These are phyloP conservation scores for Amphipoea lucens DNA, from an alignment of 2,888 invertebrate species.

Conservation along the genomic window DNA sequence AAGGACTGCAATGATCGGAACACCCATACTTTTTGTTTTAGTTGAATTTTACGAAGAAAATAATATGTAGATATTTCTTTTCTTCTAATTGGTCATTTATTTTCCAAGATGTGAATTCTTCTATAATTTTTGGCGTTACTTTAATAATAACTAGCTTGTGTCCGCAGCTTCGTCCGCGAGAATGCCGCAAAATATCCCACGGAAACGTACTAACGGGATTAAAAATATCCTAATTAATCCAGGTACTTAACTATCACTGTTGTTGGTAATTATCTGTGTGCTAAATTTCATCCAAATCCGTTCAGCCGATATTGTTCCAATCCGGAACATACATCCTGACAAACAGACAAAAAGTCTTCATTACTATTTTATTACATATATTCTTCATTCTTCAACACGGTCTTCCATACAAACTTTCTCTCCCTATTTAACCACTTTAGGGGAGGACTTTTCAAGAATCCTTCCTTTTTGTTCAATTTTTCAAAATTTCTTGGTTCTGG, in stretches of 20 bases:
- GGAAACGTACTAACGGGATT: no score
- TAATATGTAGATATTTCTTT: background rate
- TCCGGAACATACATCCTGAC: background rate
- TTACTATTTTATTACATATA: no score
- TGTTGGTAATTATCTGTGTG: no score
- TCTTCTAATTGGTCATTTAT: background rate
- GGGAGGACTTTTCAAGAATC: background rate
- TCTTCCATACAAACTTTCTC: background rate
- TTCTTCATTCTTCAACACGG: no score
- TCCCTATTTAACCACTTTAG: background rate
- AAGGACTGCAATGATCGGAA: slow-evolving; percentile 44
- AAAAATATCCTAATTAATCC: no score
- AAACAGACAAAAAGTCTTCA: background rate
- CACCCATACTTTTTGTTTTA: slow-evolving; percentile 35
- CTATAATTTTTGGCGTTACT: background rate
- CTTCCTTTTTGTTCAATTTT: background rate
- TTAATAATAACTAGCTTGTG: no score
- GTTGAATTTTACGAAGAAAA: slow-evolving; percentile 10
- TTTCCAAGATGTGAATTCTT: background rate
- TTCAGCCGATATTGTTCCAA: no score
- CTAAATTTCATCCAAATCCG: no score
- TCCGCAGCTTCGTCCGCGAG: no score
- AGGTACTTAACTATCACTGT: no score
- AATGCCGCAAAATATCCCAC: no score
- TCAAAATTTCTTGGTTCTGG: background rate